Conservation (phyloP, 2,888 invertebrate species). For the Dynastes tityus region DNA sequence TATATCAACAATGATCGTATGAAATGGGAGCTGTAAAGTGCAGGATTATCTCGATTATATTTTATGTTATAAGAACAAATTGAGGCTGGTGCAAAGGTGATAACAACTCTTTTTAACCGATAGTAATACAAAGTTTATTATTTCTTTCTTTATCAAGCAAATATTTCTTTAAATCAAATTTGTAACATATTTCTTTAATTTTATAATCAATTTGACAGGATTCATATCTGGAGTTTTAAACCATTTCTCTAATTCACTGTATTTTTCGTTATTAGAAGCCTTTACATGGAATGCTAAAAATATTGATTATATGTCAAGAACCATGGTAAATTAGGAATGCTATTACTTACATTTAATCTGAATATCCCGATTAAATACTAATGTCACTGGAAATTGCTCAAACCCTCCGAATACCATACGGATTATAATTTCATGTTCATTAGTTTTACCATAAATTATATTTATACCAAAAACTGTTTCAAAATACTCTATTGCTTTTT, state of each 20-base stretch:
- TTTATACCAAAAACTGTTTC: slow-evolving; percentile 15
- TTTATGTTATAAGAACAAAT: too few relatives aligned
- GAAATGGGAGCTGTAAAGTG: too few relatives aligned
- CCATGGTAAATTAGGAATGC: background rate
- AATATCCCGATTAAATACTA: slow-evolving; percentile 12
- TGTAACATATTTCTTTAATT: slow-evolving; percentile 25
- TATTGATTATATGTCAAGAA: background rate
- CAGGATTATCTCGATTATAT: too few relatives aligned
- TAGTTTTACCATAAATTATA: background rate
- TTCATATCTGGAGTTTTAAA: background rate
- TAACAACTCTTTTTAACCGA: too few relatives aligned
- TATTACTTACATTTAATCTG: slow-evolving; percentile 20
- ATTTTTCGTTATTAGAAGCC: background rate
- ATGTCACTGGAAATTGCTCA: background rate
- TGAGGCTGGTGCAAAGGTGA: too few relatives aligned
- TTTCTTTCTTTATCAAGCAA: too few relatives aligned
- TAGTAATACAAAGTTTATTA: too few relatives aligned
- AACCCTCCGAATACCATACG: background rate
- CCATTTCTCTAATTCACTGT: background rate
- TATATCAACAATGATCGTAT: too few relatives aligned
- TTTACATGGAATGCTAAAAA: slow-evolving; percentile 29
- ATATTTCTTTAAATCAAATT: slow-evolving; percentile 8
- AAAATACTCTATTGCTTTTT: slow-evolving; percentile 20
- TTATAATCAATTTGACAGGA: slow-evolving; percentile 8
- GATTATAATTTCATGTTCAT: slow-evolving; percentile 6